Conservation (phyloP, 2,888 invertebrate species). For the Plagiodera versicolora region DNA sequence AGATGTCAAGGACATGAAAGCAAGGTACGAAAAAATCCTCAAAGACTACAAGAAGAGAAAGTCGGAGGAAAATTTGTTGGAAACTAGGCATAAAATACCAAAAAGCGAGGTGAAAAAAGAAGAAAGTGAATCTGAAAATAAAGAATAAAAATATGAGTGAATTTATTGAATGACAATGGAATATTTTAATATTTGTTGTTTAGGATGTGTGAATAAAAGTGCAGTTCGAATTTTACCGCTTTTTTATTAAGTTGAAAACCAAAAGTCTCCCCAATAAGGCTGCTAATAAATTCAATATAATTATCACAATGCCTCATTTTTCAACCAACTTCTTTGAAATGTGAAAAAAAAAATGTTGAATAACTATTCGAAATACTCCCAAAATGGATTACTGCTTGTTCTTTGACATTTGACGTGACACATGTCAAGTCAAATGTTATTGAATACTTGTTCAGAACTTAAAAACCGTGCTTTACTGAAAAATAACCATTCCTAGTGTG, state of each 20-base stretch:
- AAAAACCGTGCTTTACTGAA: no score
- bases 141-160: constrained; percentile 20
- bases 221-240: background rate
- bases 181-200: background rate
- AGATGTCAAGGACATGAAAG: constrained; percentile 64
- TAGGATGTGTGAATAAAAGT: background rate
- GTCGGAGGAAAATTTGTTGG: constrained; percentile 32
- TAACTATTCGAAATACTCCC: no score
- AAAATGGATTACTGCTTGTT: no score
- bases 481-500: background rate
- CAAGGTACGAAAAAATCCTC: constrained; percentile 60
- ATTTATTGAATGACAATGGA: constrained; percentile 22
- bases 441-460: no score
- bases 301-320: constrained; percentile 31
- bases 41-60: constrained; percentile 48
- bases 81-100: constrained; percentile 27
- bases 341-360: background rate
- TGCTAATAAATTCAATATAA: constrained; percentile 26
- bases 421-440: no score
- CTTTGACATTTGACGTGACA: no score
- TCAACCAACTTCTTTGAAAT: constrained; percentile 12
- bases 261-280: constrained; percentile 21
- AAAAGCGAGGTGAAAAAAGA: constrained; percentile 26
- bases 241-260: constrained; percentile 24
- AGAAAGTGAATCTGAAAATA: constrained; percentile 20